phyloP scores from a whole-genome alignment of 1,140 invertebrate species.

The Eriocheir sinensis region DNA sequence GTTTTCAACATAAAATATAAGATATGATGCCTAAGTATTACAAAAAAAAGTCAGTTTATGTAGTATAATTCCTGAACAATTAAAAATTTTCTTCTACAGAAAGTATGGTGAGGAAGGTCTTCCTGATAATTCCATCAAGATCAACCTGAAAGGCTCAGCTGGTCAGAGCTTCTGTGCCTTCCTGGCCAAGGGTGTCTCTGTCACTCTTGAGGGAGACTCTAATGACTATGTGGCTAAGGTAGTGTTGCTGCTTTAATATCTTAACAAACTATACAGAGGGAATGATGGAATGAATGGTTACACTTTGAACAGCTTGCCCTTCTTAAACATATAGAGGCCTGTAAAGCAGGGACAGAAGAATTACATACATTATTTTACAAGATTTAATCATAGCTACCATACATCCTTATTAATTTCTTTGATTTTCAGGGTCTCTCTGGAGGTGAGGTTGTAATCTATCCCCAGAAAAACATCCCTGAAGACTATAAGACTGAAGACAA shows the following conservation, averaged over 20 bases:
- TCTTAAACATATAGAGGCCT: too few relatives aligned
- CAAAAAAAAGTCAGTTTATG: too few relatives aligned
- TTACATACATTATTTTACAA: too few relatives aligned
- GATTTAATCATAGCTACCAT: too few relatives aligned
- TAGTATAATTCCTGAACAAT: too few relatives aligned
- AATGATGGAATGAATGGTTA: too few relatives aligned
- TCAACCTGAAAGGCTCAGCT: slow-evolving; percentile 95
- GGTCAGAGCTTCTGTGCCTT: slow-evolving; percentile 99
- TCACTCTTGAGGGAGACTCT: slow-evolving; percentile 97
- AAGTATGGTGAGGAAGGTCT: slow-evolving; percentile 94
- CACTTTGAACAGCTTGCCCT: too few relatives aligned
- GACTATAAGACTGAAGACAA: slow-evolving; percentile 93
- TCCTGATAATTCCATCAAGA: slow-evolving; percentile 91
- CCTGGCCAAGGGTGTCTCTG: slow-evolving; percentile 93
- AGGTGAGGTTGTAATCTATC: slow-evolving; percentile 96
- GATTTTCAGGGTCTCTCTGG: slow-evolving; percentile 92
- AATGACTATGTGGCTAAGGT: slow-evolving; percentile 97
- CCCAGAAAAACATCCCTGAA: slow-evolving; percentile 91
- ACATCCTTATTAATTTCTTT: background rate
- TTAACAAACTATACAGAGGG: too few relatives aligned
- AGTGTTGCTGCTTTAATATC: background rate
- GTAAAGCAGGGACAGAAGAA: too few relatives aligned
- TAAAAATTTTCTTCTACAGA: slow-evolving; percentile 83
- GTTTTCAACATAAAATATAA: background rate
- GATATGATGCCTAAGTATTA: background rate